Evolutionary conservation across 2,888 invertebrate genomes (phyloP), one percentile per base, ranked within the genome.

Genomic region (Eupsilia transversa): DNA sequence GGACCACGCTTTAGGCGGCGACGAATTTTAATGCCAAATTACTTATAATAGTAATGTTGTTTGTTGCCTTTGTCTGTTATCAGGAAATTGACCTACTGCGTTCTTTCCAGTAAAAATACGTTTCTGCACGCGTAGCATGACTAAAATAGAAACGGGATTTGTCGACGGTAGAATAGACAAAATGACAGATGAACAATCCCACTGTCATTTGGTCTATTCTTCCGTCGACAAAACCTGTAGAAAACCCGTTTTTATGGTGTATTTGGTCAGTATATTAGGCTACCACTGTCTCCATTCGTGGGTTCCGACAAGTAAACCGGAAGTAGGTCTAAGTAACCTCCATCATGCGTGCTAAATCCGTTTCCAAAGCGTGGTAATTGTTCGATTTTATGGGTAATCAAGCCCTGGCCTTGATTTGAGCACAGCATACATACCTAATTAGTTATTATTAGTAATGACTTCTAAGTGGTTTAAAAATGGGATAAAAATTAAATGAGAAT

Each of bases 321-420:
- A 23, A 33, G 30, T 30, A 12, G 23, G 9, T 30, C 17, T 17
- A 5, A 12, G 4, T 35, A 59, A 20, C 30, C 12, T 33, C 23
- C n/a, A 35, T 17, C n/a, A 43, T 2, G 33, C 41, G 17, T 61
- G 41, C 17, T 17, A 61, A 61, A 33, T 41, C 17, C 5, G n/a
- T 63, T 33, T 4, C 41, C n/a, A 12, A n/a, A 64, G 33, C 20
- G 43, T 33, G 33, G 17, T 33, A 35, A 43, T 43, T 65, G 23
- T 65, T 23, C n/a, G 10, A 66, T 66, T 69, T 35, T 35, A 46
- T 20, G 35, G 66, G 9, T 35, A 38, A 57, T 57, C 27, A 38
- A 57, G 5, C 3, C 5, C 23, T 59, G 27, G 2, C 67, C 27
- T 23, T 67, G 66, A 17, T 23, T 23, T 67, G 66, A 17, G 5